Evolutionary conservation across 2,113 vertebrate genomes (phyloP).

Genomic region (Silurus asotus): DNA sequence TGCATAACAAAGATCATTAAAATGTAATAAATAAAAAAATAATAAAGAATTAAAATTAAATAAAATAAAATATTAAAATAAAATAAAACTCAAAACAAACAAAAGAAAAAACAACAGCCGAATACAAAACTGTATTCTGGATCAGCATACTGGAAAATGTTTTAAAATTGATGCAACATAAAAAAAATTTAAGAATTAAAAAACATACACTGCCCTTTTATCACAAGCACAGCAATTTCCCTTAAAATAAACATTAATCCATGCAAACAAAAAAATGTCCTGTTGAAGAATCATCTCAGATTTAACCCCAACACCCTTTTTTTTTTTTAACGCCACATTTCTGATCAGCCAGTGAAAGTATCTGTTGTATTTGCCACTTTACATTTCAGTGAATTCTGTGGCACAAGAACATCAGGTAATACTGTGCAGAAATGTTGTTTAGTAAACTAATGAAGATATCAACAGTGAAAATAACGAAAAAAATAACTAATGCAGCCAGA

Average conservation of each 20-base stretch:
- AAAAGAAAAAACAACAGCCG: background rate
- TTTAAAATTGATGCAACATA: constrained; percentile 32
- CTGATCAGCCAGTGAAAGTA: constrained; percentile 27
- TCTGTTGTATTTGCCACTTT: background rate
- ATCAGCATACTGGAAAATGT: constrained; percentile 16
- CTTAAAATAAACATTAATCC: constrained; percentile 33
- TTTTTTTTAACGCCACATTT: background rate
- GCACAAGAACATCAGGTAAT: constrained; percentile 37
- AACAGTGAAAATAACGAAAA: background rate
- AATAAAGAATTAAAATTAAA: background rate
- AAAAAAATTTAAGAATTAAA: background rate
- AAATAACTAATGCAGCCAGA: background rate
- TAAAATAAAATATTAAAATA: background rate
- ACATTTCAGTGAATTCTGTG: constrained; percentile 40
- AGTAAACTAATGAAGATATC: background rate
- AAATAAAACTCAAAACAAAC: background rate
- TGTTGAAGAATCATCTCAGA: constrained; percentile 24
- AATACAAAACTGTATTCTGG: constrained; percentile 26
- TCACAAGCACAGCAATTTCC: background rate
- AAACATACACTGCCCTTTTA: constrained; percentile 36
- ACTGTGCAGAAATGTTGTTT: constrained; percentile 1
- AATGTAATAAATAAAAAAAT: constrained; percentile 48
- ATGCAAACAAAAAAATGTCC: constrained; percentile 51
- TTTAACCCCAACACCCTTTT: background rate
- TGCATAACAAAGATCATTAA: constrained; percentile 41